Conservation (phyloP, 2,113 vertebrate species). For the human (Homo sapiens) region DNA sequence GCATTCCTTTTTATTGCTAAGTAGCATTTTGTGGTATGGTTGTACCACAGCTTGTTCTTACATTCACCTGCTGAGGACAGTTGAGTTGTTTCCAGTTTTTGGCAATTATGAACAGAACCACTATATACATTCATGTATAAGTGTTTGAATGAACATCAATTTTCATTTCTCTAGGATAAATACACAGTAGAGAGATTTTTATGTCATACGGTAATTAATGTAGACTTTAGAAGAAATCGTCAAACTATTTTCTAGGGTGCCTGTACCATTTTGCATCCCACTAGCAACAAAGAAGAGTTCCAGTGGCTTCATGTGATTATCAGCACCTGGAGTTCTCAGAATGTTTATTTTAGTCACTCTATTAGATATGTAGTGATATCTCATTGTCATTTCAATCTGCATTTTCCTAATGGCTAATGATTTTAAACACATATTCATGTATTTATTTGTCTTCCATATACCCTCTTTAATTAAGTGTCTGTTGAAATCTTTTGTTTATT, state of each 20-base stretch:
- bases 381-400: neutral
- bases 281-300: neutral
- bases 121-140: neutral
- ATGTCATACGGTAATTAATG: neutral
- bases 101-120: neutral
- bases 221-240: neutral
- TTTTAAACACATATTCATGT: neutral
- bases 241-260: neutral
- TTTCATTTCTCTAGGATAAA: constrained; percentile 21
- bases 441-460: neutral
- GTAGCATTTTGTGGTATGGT: neutral
- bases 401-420: constrained; percentile 1
- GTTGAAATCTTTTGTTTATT: neutral
- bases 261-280: neutral
- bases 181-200: neutral
- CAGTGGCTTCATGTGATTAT: neutral
- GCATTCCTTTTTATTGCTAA: neutral
- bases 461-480: neutral
- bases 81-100: neutral
- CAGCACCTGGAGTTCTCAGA: neutral
- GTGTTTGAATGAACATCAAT: neutral
- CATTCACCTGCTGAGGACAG: neutral
- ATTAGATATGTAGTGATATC: neutral
- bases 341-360: constrained; percentile 1
- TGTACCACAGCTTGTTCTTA: neutral